These are phyloP conservation scores for Scolopax mira DNA, from an alignment of 2,113 vertebrate genomes.

Conservation along the genomic window DNA sequence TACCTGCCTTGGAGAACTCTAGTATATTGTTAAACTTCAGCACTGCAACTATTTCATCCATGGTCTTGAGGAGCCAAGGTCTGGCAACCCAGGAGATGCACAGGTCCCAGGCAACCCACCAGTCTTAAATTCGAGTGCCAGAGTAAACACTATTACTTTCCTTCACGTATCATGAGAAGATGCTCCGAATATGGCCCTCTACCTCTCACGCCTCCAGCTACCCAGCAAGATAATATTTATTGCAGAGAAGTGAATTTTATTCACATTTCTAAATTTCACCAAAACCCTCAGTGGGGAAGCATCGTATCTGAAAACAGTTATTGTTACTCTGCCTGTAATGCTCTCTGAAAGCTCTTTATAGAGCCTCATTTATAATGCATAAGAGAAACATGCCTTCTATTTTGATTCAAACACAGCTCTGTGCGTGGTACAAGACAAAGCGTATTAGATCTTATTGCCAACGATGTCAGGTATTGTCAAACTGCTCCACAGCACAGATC, in stretches of 20 bases:
- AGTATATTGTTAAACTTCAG: background rate
- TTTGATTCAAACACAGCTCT: background rate
- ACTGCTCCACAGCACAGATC: background rate
- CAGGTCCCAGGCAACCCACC: background rate
- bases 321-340: background rate
- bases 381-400: background rate
- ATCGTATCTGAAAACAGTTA: background rate
- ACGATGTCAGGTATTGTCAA: background rate
- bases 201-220: background rate
- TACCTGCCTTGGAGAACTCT: background rate
- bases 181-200: background rate
- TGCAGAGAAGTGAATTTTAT: background rate
- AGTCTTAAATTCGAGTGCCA: background rate
- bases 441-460: background rate
- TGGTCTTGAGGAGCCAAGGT: background rate
- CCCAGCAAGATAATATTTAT: background rate
- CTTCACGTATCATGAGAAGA: background rate
- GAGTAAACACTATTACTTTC: background rate
- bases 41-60: background rate
- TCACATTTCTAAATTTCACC: background rate
- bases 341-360: background rate
- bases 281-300: background rate
- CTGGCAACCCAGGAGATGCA: background rate
- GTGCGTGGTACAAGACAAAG: background rate
- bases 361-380: background rate